phyloP scores from a whole-genome alignment of 2,797 vertebrate species.

The Sebastes vulpes region DNA sequence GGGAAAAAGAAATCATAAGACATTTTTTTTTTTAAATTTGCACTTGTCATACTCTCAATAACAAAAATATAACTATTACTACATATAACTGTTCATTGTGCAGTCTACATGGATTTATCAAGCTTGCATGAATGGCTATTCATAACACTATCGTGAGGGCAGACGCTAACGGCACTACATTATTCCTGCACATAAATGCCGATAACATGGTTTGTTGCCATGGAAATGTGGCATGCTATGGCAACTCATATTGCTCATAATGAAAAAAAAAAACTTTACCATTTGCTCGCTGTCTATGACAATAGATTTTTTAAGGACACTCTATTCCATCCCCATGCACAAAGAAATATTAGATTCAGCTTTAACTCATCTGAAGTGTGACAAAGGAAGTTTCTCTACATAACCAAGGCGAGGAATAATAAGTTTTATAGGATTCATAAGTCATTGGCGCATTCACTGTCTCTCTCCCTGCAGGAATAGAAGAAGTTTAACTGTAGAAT shows the following conservation, averaged over 20 bases:
- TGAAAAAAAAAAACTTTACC: conserved; percentile 50
- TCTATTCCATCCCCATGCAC: conserved; percentile 27
- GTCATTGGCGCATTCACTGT: conserved; percentile 6
- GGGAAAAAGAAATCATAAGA: neutral
- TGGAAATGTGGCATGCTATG: conserved; percentile 60
- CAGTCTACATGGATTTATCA: conserved; percentile 18
- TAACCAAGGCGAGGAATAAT: conserved; percentile 3
- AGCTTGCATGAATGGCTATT: conserved; percentile 49
- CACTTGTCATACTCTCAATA: conserved; percentile 2
- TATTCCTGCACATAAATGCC: conserved; percentile 44
- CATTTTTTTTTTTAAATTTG: neutral
- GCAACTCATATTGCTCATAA: conserved; percentile 40
- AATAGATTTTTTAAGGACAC: conserved; percentile 53
- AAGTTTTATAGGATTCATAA: conserved; percentile 19
- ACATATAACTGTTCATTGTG: conserved; percentile 6
- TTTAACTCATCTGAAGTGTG: conserved; percentile 26
- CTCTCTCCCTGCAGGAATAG: conserved; percentile 15
- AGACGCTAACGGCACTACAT: conserved; percentile 29
- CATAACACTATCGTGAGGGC: conserved; percentile 55
- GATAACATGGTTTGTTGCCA: conserved; percentile 72
- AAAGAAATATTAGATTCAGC: conserved; percentile 56
- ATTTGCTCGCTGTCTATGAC: conserved; percentile 32
- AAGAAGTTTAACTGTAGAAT: conserved; percentile 10
- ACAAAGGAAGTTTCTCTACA: conserved; percentile 23
- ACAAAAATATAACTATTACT: neutral